These are phyloP conservation scores for Corythornis madagascariensis DNA, from an alignment of 2,113 vertebrate species.

Conservation along the genomic window DNA sequence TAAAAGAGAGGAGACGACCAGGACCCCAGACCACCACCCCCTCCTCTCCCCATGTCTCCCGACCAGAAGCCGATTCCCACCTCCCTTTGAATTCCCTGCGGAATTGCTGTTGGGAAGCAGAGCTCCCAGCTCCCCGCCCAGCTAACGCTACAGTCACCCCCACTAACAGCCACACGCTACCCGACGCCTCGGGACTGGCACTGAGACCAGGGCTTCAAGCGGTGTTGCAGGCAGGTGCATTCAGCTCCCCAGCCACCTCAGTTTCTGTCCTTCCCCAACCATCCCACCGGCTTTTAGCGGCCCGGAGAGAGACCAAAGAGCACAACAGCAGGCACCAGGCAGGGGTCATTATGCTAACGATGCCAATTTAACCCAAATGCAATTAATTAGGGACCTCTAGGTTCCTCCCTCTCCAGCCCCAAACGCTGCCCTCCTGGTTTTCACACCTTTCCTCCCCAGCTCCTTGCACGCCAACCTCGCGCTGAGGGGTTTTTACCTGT, in stretches of 20 bases:
- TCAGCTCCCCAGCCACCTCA: not conserved
- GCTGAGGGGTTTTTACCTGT: not conserved
- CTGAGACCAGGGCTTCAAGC: not conserved
- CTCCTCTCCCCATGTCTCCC: not conserved
- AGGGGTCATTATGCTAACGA: not conserved
- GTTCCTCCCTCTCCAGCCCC: not conserved
- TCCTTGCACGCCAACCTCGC: not conserved
- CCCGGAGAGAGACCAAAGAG: not conserved
- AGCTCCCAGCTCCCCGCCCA: not conserved
- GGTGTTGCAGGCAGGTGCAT: not conserved
- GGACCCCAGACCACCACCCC: not conserved
- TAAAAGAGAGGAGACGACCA: not conserved
- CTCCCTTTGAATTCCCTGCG: not conserved
- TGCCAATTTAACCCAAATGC: not conserved
- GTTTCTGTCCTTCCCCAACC: not conserved
- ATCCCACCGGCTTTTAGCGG: not conserved
- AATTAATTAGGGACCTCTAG: not conserved
- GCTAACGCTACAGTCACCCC: not conserved
- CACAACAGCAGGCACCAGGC: fast-evolving
- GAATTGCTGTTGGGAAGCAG: not conserved
- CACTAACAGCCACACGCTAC: not conserved
- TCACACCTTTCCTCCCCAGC: not conserved
- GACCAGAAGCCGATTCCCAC: not conserved
- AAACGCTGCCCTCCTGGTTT: not conserved
- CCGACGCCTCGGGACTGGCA: not conserved